Base-by-base conservation (phyloP, 2,113 vertebrate genomes). In the Panurus biarmicus region DNA sequence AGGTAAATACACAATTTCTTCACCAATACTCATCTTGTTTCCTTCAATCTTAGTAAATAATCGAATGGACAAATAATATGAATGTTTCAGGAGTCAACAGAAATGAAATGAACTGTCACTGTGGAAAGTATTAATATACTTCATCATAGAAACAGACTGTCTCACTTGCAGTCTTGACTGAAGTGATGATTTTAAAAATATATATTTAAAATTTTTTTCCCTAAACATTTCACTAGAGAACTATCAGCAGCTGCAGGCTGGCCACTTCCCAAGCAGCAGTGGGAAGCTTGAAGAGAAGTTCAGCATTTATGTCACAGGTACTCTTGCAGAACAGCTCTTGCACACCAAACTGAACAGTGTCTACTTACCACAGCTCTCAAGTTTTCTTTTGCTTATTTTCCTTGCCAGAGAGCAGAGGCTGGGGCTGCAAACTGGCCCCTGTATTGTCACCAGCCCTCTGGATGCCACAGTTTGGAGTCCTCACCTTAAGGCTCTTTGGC, bases 221-320 rank as follows among this genome's bases (percentile, higher is more conserved):
- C 38, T 4, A 26, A 53, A 4, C 1, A 1, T 71, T 81, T 78
- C 48, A 69, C 15, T 35, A 62, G 53, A 44, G 45, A 62, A 61
- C 12, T 24, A 62, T 19, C 1, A 71, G 69, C 57, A 73, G 40
- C 28, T 86, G 51, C 40, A 64, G 67, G 36, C 51, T 31, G 20
- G 22, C 38, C 5, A 4, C 57, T 60, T 71, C 71, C 67, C 36
- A 60, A 77, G 77, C 76, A 80, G 58, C 18, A 56, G 23, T 16
- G n/a, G 1, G 1, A 7, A 61, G 31, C 48, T 56, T 60, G 45
- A 84, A 64, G 31, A 61, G 23, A 64, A 79, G 22, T 44, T 51
- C 28, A 73, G 56, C 33, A 11, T 51, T 82, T 54, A 10, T 11
- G 24, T 31, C 42, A 23, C 0, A 0, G 21, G 19, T 13, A 13